Evolutionary conservation across 2,888 invertebrate genomes (phyloP).

Genomic region (Bellardia bayeri): DNA sequence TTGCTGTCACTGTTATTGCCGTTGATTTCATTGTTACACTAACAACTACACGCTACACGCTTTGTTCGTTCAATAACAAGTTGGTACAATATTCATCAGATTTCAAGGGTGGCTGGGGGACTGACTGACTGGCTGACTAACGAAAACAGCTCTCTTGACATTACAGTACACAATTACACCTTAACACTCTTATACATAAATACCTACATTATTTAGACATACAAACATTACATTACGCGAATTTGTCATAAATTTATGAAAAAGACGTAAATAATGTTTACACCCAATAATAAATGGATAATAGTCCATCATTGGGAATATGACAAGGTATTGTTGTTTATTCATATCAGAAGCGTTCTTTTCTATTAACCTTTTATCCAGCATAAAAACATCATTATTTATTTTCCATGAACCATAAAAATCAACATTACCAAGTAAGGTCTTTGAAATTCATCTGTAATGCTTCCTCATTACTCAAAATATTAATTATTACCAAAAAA

Average conservation of each 20-base stretch:
- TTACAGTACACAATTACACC: constrained; percentile 9
- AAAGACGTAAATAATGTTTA: constrained; percentile 43
- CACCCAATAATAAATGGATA: constrained; percentile 60
- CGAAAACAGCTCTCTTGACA: constrained; percentile 33
- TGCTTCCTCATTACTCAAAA: too few relatives aligned
- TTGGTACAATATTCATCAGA: constrained; percentile 29
- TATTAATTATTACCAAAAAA: too few relatives aligned
- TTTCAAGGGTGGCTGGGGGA: constrained; percentile 41
- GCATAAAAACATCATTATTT: too few relatives aligned
- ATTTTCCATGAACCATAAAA: too few relatives aligned
- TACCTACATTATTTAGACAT: not conserved
- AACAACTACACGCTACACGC: not conserved
- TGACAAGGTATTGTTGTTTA: not conserved
- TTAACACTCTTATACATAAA: not conserved
- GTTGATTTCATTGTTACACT: constrained; percentile 46
- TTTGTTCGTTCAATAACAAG: constrained; percentile 8
- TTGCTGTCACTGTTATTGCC: constrained; percentile 27
- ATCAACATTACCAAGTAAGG: too few relatives aligned
- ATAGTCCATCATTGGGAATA: constrained; percentile 48
- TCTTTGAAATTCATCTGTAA: too few relatives aligned
- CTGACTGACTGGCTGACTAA: not conserved
- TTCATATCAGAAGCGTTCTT: not conserved
- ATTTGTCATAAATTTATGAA: constrained; percentile 48
- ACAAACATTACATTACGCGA: constrained; percentile 22
- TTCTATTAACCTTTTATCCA: too few relatives aligned